phyloP scores from a whole-genome alignment of 2,797 vertebrate genomes.

The Pangasius sanitwongsei region DNA sequence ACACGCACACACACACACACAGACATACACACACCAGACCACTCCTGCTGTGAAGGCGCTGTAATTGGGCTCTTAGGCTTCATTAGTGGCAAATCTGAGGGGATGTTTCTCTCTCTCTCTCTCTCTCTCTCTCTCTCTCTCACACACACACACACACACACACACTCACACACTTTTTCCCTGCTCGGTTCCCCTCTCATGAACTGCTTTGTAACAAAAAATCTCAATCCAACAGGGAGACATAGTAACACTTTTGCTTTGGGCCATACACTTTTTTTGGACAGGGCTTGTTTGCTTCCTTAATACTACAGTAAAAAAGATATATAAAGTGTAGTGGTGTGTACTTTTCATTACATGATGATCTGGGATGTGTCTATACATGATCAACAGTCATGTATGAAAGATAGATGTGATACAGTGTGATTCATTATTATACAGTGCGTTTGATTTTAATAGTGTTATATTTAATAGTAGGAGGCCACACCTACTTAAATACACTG shows the following conservation, averaged over 20 bases:
- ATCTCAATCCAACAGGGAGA: slow-evolving; percentile 8
- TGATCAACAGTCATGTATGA: background rate
- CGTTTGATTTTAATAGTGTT: background rate
- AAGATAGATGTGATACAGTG: background rate
- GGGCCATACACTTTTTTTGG: background rate
- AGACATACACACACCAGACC: slow-evolving; percentile 39
- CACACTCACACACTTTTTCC: slow-evolving; percentile 1
- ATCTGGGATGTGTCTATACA: background rate
- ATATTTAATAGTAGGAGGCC: background rate
- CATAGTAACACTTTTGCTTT: background rate
- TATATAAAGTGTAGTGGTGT: background rate
- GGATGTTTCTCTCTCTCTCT: slow-evolving; percentile 33
- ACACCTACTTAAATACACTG: background rate
- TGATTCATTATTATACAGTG: background rate
- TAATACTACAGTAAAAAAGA: background rate
- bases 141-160: slow-evolving; percentile 17
- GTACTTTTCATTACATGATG: background rate
- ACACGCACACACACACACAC: slow-evolving; percentile 36
- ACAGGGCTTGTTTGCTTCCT: background rate
- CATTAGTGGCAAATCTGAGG: slow-evolving; percentile 62
- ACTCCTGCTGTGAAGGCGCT: slow-evolving; percentile 57
- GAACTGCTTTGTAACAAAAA: slow-evolving; percentile 24
- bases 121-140: slow-evolving; percentile 51
- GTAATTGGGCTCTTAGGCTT: slow-evolving; percentile 66
- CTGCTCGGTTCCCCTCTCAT: background rate